A percentile compares a stretch with the other conserved stretches of the same genome.
phyloP scores from a whole-genome alignment of 2,113 vertebrate genomes.

The Ammodytes dubius region DNA sequence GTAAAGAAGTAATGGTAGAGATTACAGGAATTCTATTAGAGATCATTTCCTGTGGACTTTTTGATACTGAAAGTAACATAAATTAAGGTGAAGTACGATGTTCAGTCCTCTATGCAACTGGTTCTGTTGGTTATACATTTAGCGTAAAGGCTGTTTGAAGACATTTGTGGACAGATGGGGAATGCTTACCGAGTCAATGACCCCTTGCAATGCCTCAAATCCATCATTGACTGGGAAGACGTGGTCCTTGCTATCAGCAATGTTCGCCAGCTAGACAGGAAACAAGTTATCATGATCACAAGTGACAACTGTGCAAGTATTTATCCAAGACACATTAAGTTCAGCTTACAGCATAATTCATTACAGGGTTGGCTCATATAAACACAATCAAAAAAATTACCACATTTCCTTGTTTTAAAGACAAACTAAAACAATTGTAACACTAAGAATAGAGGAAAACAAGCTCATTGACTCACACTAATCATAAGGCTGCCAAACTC shows the following conservation, averaged over 20 bases:
- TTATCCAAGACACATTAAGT: background rate
- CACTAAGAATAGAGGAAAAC: background rate
- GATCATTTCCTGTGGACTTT: background rate
- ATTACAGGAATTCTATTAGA: slow-evolving; percentile 14
- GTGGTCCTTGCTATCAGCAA: slow-evolving; percentile 97
- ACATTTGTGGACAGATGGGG: slow-evolving; percentile 6
- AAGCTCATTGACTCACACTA: background rate
- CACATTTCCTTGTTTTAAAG: background rate
- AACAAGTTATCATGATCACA: slow-evolving; percentile 16
- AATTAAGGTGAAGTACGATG: too few relatives aligned
- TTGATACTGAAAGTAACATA: too few relatives aligned
- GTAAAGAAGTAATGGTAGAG: slow-evolving; percentile 16
- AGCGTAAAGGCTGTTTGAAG: background rate
- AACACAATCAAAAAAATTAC: background rate
- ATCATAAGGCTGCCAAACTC: background rate
- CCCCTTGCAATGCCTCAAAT: slow-evolving; percentile 95
- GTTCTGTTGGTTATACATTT: background rate
- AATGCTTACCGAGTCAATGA: slow-evolving; percentile 95
- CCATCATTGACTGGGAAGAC: slow-evolving; percentile 99
- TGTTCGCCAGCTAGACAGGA: slow-evolving; percentile 91
- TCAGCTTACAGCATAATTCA: background rate
- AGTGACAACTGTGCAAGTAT: background rate
- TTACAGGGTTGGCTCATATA: background rate
- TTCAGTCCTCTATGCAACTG: background rate
- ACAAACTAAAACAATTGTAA: slow-evolving; percentile 2